phyloP scores from a whole-genome alignment of 37 sponge, comb jelly and placozoan genomes.

The Diacarnus erythraeanus region DNA sequence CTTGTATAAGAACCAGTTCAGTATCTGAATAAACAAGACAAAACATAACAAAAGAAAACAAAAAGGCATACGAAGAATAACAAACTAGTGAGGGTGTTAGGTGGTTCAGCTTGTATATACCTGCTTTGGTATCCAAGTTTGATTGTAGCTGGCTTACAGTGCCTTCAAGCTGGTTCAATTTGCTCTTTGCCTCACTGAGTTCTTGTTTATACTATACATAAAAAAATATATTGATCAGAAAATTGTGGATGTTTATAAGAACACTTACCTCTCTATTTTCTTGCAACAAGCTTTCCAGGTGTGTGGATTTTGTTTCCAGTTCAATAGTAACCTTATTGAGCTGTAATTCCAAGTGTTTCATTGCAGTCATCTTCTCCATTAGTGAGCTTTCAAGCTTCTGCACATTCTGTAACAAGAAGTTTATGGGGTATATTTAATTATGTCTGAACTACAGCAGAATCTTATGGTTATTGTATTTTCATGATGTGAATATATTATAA shows the following conservation, averaged over 20 bases:
- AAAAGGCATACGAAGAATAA: no score
- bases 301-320: not conserved
- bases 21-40: not conserved
- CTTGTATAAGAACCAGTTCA: not conserved
- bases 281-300: not conserved
- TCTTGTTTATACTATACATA: not conserved
- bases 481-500: not conserved
- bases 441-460: no score
- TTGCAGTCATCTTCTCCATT: conserved; percentile 1
- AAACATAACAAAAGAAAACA: no score
- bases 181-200: not conserved
- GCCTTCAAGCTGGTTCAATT: not conserved
- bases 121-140: conserved; percentile 3
- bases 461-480: no score
- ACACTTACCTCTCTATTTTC: conserved; percentile 37
- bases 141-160: not conserved
- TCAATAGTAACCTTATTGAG: not conserved
- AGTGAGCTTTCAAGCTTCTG: not conserved
- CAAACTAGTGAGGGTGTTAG: no score
- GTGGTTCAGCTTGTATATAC: no score
- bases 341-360: conserved; percentile 2
- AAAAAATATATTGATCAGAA: not conserved
- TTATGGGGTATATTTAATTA: no score
- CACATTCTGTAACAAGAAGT: conserved; percentile 7
- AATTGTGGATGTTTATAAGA: not conserved